phyloP scores from a whole-genome alignment of 2,888 invertebrate genomes.

The Noctua comes region DNA sequence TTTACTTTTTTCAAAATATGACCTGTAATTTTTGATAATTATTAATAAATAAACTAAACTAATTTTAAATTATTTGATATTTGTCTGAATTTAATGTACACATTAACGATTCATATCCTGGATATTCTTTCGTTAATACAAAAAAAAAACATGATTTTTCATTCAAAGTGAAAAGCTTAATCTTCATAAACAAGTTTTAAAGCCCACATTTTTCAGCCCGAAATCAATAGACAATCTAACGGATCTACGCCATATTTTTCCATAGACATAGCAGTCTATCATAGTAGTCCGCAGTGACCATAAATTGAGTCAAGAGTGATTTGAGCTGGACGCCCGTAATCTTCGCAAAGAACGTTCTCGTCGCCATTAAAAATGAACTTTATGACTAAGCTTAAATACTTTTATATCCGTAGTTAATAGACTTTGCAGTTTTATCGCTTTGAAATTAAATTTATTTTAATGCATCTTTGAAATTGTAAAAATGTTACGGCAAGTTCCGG shows the following conservation, averaged over 20 bases:
- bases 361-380: slow-evolving; percentile 61
- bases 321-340: slow-evolving; percentile 43
- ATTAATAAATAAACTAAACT: too few relatives aligned
- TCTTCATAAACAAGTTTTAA: background rate
- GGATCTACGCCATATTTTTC: slow-evolving; percentile 35
- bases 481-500: slow-evolving; percentile 9
- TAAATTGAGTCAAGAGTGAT: slow-evolving; percentile 60
- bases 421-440: slow-evolving; percentile 58
- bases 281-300: slow-evolving; percentile 32
- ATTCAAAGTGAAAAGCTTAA: slow-evolving; percentile 4
- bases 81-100: background rate
- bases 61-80: background rate
- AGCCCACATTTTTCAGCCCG: background rate
- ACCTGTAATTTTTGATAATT: too few relatives aligned
- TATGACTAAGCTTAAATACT: slow-evolving; percentile 53
- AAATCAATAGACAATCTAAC: slow-evolving; percentile 4
- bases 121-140: background rate
- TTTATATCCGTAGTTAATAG: background rate
- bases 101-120: background rate
- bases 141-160: background rate
- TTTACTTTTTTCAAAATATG: too few relatives aligned
- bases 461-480: slow-evolving; percentile 31
- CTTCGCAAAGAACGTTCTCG: slow-evolving; percentile 47
- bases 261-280: slow-evolving; percentile 44
- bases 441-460: slow-evolving; percentile 58